Percentiles rank a stretch among this genome's conserved stretches.
Evolutionary conservation across 2,888 invertebrate genomes (phyloP).

Genomic region (Hemithea aestivaria): DNA sequence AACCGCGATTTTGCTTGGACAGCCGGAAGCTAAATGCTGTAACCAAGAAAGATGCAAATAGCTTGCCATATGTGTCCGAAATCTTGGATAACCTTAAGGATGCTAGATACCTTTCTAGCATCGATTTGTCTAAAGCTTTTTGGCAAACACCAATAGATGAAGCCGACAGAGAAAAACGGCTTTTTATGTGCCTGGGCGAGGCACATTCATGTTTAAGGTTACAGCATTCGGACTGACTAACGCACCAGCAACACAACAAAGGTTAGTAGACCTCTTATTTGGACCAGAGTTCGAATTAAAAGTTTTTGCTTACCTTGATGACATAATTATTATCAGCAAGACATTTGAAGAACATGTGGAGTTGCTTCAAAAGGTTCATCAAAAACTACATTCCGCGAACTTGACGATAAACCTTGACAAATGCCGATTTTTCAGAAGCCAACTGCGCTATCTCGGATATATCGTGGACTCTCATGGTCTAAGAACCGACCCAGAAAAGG

Average conservation of each 20-base stretch:
- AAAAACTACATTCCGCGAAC: constrained; percentile 1
- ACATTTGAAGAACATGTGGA: neutral
- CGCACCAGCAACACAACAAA: too few relatives aligned
- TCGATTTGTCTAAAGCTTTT: too few relatives aligned
- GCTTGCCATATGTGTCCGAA: constrained; percentile 27
- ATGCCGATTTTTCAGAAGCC: constrained; percentile 18
- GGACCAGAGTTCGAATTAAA: neutral
- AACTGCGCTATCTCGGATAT: constrained; percentile 24
- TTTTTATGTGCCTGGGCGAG: too few relatives aligned
- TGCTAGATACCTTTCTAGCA: too few relatives aligned
- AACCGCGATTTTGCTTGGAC: neutral
- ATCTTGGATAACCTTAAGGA: constrained; percentile 1
- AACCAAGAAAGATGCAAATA: constrained; percentile 24
- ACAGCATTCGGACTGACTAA: too few relatives aligned
- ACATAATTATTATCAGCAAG: neutral
- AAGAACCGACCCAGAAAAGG: constrained; percentile 5
- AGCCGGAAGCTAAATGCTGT: neutral
- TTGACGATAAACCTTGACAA: constrained; percentile 22
- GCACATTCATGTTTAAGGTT: too few relatives aligned
- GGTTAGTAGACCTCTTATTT: too few relatives aligned
- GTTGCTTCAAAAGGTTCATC: neutral
- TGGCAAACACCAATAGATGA: too few relatives aligned
- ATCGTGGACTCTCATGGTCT: constrained; percentile 26
- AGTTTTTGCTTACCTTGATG: neutral
- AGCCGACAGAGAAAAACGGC: too few relatives aligned